Evolutionary conservation across 1,140 invertebrate species (phyloP), one percentile per base, ranked within the genome.

Genomic region (Drosophila littoralis): DNA sequence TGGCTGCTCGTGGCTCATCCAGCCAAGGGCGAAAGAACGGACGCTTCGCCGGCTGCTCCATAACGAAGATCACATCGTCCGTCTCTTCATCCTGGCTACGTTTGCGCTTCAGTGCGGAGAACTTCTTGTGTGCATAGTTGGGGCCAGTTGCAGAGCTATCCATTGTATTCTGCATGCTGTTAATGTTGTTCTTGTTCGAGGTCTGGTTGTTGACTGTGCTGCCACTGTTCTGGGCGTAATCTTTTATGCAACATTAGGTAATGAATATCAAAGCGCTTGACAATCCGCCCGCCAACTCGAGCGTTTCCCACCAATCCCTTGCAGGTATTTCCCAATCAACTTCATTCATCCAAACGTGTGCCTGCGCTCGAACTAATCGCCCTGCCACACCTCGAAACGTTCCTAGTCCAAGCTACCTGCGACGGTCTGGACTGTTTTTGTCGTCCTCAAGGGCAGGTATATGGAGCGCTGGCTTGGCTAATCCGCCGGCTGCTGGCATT

Each of bases 231-330:
- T 64, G 51, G 59, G 46, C 66, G 32, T 45, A 33, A 81, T 64
- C 61, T 88, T 88, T 89, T 89, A 88, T 88, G 77, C 77, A 88
- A 89, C 73, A 77, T 72, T 80, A 89, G 83, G 83, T 88, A 88
- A 88, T 69, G 58, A 36, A 36, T 67, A 51, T 66, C 45, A 35
- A 51, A 22, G 45, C 32, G 33, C 12, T 22, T 33, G 12, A 42
- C 38, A 60, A 13, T 9, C 48, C 33, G 51, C 4, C 43, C 43
- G 43, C 57, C 63, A 59, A 43, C 57, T 45, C 32, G 15, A 2
- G 36, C 54, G 33, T 74, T 88, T 86, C 75, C 82, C 79, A 88
- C 58, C 65, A 51, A 45, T 52, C 46, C 58, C 75, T 9, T 48
- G 1, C 42, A 82, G 83, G 83, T 88, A 88, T 88, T 85, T 88